Conservation (phyloP, 2,888 invertebrate genomes). For the Eucera pruinosa region DNA sequence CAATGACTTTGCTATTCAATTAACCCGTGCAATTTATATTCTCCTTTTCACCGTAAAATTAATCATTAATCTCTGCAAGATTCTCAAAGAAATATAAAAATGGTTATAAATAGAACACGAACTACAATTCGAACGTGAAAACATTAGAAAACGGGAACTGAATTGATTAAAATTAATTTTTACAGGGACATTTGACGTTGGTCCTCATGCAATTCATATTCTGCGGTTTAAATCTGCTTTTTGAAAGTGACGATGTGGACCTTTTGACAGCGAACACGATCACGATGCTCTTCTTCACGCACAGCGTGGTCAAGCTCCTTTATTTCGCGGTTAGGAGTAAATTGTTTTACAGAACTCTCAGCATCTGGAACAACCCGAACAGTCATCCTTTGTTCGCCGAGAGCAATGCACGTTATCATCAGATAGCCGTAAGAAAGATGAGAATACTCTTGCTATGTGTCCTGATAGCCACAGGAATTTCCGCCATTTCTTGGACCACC, state of each 20-base stretch:
- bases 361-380: slow-evolving; percentile 94
- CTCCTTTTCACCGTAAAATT: too few relatives aligned
- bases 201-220: slow-evolving; percentile 87
- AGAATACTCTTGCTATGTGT: slow-evolving; percentile 89
- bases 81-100: too few relatives aligned
- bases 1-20: too few relatives aligned
- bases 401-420: slow-evolving; percentile 91
- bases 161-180: too few relatives aligned
- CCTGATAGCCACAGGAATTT: slow-evolving; percentile 86
- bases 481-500: slow-evolving; percentile 90
- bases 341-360: slow-evolving; percentile 91
- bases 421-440: slow-evolving; percentile 90
- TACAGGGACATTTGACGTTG: slow-evolving; percentile 87
- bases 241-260: slow-evolving; percentile 91
- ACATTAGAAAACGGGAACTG: too few relatives aligned
- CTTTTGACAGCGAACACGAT: slow-evolving; percentile 91
- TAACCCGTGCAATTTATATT: too few relatives aligned
- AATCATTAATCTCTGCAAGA: too few relatives aligned
- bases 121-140: too few relatives aligned
- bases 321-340: slow-evolving; percentile 91
- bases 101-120: too few relatives aligned
- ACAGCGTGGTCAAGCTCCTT: slow-evolving; percentile 90
- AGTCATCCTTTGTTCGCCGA: slow-evolving; percentile 94
- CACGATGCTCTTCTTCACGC: slow-evolving; percentile 92
- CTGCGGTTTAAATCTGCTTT: slow-evolving; percentile 89